Base-by-base conservation (phyloP, 2,113 vertebrate genomes). In the Hystrix cristata region DNA sequence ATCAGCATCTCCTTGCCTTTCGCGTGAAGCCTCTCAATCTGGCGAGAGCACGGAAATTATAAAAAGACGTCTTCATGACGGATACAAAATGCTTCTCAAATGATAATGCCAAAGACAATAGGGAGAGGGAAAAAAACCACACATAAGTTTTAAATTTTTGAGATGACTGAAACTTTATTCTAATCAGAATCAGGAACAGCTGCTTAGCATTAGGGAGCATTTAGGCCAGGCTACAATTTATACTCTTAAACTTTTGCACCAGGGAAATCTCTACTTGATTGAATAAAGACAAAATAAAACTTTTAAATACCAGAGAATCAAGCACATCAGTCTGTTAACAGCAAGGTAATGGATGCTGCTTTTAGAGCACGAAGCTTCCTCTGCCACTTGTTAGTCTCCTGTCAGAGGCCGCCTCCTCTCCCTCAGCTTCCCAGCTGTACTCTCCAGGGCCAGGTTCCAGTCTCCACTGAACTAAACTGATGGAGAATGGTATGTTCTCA, bases 1-100 rank as follows among this genome's bases (percentile, higher is more conserved):
- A 98, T 98, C 96, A 97, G 96, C 96, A 98, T 98, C 98, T 96
- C 95, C 96, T 64, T 91, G 94, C 97, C 91, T 98, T 98, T 95
- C 97, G 96, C 69, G 1, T 85, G 97, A 96, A 98, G 97, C 29
- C 96, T 97, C 97, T 98, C 97, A 97, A 96, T 97, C 96, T 98
- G 94, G 92, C 88, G 98, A 95, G 78, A 86, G 90, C 90, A 95
- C 34, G 94, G 89, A 98, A 95, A 98, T 90, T 92, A 93, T 85
- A 97, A 97, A 98, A 98, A 95, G 62, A 48, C 97, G 38, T 83
- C 87, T 98, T 97, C 79, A 1, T 96, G 98, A 97, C 0, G 86
- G 95, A 92, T 86, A 89, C 43, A 98, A 89, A 98, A 98, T 96
- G 97, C 95, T 93, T 96, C 96, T 64, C 65, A 98, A 97, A 97